A percentile compares a stretch with the other conserved stretches of the same genome.
phyloP scores from a whole-genome alignment of 1,140 invertebrate species.

The Drosophila carrolli region DNA sequence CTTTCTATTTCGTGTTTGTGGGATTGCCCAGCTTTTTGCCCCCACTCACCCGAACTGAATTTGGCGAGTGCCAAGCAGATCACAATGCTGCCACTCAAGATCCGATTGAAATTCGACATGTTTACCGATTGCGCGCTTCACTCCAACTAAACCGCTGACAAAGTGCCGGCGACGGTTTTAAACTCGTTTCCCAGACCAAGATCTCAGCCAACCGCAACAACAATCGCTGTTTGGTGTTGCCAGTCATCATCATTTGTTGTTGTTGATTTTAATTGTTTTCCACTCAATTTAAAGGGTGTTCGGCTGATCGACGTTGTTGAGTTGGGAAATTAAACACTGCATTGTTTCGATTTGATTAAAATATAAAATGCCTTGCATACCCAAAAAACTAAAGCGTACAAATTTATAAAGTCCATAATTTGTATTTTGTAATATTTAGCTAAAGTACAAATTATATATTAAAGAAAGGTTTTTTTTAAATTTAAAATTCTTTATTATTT shows the following conservation, averaged over 20 bases:
- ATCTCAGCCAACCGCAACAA: conserved; percentile 7
- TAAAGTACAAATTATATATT: too few species aligned
- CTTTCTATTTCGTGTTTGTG: neutral
- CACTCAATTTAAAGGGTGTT: conserved; percentile 14
- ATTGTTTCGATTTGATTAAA: too few species aligned
- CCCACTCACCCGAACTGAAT: conserved; percentile 56
- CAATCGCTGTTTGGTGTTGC: conserved; percentile 31
- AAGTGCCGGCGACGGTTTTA: conserved; percentile 63
- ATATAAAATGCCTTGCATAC: too few species aligned
- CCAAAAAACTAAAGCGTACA: too few species aligned
- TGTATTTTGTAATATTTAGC: too few species aligned
- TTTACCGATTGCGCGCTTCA: conserved; percentile 46
- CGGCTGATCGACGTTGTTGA: neutral
- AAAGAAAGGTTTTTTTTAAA: too few species aligned
- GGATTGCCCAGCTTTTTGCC: neutral
- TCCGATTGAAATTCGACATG: conserved; percentile 53
- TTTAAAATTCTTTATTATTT: too few species aligned
- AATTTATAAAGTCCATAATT: too few species aligned
- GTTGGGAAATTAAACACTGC: neutral
- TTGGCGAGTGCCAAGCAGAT: conserved; percentile 16
- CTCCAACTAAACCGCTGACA: conserved; percentile 66
- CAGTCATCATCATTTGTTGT: conserved; percentile 52
- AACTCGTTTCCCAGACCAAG: conserved; percentile 58
- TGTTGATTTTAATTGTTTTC: conserved; percentile 68
- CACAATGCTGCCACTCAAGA: conserved; percentile 26